Percentiles rank a stretch among this genome's conserved stretches.
These are phyloP conservation scores for Steinernema hermaphroditum DNA, from an alignment of 2,888 invertebrate genomes.

Conservation along the genomic window DNA sequence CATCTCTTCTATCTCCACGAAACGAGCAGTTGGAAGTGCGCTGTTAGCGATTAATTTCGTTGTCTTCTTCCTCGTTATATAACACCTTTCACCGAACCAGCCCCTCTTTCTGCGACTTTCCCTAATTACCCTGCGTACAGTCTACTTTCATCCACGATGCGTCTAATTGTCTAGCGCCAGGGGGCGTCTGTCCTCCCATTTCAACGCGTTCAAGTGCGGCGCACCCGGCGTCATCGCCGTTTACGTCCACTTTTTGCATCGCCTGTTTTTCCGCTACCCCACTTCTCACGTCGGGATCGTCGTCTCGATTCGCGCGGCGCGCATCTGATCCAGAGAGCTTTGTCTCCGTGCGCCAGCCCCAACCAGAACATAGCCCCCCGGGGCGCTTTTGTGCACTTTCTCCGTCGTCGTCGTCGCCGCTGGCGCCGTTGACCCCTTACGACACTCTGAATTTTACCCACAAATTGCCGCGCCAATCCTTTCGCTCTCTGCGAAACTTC, in stretches of 20 bases:
- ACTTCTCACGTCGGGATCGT: background rate
- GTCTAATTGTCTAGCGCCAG: background rate
- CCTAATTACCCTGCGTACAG: background rate
- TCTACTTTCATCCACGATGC: background rate
- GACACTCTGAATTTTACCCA: slow-evolving; percentile 3
- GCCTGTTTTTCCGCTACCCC: background rate
- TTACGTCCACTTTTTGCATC: background rate
- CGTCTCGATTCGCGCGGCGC: background rate
- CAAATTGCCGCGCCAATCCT: background rate
- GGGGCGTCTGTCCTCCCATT: background rate
- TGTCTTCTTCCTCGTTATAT: too few species aligned
- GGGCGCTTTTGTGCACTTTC: slow-evolving; percentile 10
- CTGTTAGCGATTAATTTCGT: too few species aligned
- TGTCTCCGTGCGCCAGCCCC: background rate
- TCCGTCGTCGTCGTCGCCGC: background rate
- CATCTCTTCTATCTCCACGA: too few species aligned
- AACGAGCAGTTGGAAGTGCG: too few species aligned
- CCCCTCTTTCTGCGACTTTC: too few species aligned
- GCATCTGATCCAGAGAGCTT: too few species aligned
- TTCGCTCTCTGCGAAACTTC: slow-evolving; percentile 7
- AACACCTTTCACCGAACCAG: too few species aligned
- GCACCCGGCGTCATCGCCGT: background rate
- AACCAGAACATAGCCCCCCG: background rate
- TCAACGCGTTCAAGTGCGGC: background rate
- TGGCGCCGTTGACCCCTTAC: background rate